Evolutionary conservation across 2,797 vertebrate genomes (phyloP).

Genomic region (Notolabrus celidotus): DNA sequence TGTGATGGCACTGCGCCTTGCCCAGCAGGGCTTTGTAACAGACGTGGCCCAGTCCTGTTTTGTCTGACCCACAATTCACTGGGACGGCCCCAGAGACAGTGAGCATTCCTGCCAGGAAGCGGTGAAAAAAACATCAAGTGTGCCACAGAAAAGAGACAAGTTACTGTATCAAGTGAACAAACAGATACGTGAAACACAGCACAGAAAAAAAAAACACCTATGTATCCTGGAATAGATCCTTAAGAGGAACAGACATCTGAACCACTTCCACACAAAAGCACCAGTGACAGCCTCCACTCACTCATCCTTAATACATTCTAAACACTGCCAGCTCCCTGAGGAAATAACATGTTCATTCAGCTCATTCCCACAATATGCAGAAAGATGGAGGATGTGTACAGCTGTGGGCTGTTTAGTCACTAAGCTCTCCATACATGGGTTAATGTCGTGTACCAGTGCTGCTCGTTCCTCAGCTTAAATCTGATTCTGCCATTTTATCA

Average conservation of each 20-base stretch:
- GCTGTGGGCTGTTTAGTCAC: constrained; percentile 28
- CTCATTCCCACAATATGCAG: constrained; percentile 17
- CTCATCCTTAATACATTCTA: constrained; percentile 41
- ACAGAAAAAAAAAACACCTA: constrained; percentile 43
- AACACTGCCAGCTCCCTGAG: constrained; percentile 37
- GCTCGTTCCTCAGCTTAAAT: neutral
- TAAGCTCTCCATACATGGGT: constrained; percentile 7
- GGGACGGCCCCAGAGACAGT: constrained; percentile 50
- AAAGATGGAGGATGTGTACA: constrained; percentile 21
- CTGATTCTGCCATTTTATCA: neutral
- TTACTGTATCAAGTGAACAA: constrained; percentile 34
- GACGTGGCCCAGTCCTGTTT: constrained; percentile 63
- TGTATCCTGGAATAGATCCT: constrained; percentile 46
- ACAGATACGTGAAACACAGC: constrained; percentile 32
- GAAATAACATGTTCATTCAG: constrained; percentile 49
- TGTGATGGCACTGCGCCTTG: constrained; percentile 42
- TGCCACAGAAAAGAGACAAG: constrained; percentile 41
- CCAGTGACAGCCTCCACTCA: constrained; percentile 28
- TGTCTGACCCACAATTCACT: constrained; percentile 75
- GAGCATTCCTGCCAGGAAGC: constrained; percentile 40
- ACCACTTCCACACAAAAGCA: constrained; percentile 38
- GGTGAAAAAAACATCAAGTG: constrained; percentile 30
- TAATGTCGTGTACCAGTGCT: neutral
- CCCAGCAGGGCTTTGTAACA: constrained; percentile 60
- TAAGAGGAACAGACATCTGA: constrained; percentile 39